These are phyloP conservation scores for Herminia tarsipennalis DNA, from an alignment of 2,888 invertebrate genomes.

Conservation along the genomic window DNA sequence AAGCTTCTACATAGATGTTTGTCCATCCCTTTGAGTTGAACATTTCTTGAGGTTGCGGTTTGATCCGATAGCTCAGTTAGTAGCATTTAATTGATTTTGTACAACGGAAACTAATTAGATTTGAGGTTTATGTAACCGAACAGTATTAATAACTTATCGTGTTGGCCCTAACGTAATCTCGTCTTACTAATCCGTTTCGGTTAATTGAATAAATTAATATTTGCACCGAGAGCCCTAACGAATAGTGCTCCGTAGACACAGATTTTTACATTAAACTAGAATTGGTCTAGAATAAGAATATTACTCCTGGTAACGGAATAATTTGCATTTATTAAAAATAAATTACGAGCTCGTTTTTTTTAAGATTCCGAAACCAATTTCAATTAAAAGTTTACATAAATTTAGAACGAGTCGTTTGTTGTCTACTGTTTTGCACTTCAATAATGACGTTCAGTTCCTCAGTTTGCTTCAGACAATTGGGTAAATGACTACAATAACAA, in stretches of 20 bases:
- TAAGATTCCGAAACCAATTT: too few species aligned
- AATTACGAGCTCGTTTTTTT: too few species aligned
- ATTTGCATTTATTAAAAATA: too few species aligned
- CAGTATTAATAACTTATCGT: slow-evolving; percentile 75
- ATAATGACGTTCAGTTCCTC: too few species aligned
- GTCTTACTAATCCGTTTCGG: slow-evolving; percentile 58
- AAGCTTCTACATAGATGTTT: slow-evolving; percentile 47
- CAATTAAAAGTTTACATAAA: too few species aligned
- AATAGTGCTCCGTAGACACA: neutral
- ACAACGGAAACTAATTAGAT: slow-evolving; percentile 81
- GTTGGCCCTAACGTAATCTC: slow-evolving; percentile 67
- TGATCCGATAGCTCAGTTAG: slow-evolving; percentile 66
- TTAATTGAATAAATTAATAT: slow-evolving; percentile 62
- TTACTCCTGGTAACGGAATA: too few species aligned
- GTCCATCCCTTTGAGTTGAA: slow-evolving; percentile 70
- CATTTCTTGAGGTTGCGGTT: slow-evolving; percentile 75
- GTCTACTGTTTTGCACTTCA: too few species aligned
- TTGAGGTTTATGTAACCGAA: slow-evolving; percentile 79
- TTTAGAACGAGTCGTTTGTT: too few species aligned
- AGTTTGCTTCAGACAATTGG: too few species aligned
- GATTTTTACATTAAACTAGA: neutral
- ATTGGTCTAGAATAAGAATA: neutral
- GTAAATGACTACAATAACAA: too few species aligned
- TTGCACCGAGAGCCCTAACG: slow-evolving; percentile 15
- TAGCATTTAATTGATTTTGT: slow-evolving; percentile 82